These are phyloP conservation scores for Molorchus minor DNA, from an alignment of 2,888 invertebrate species.

Conservation along the genomic window DNA sequence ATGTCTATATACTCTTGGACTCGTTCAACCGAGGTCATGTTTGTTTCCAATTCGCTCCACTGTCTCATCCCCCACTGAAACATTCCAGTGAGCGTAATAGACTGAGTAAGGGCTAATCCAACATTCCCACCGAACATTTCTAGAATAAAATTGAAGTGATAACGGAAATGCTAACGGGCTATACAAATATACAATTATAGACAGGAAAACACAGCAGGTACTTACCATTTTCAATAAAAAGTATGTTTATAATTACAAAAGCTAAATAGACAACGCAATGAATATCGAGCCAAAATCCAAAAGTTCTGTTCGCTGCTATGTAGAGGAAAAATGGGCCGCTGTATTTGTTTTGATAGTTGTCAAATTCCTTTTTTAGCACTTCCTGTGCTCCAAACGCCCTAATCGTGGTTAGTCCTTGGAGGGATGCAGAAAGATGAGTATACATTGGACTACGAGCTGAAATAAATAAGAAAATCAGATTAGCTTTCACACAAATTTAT, in stretches of 20 bases:
- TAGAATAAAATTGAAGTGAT: conserved; percentile 32
- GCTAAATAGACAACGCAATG: conserved; percentile 71
- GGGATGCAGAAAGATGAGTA: conserved; percentile 75
- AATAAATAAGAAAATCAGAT: conserved; percentile 29
- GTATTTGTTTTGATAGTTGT: conserved; percentile 70
- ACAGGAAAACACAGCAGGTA: neutral
- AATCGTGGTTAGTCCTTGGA: conserved; percentile 80
- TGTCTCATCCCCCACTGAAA: conserved; percentile 86
- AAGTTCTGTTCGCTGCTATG: conserved; percentile 69
- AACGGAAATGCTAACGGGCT: too few species aligned
- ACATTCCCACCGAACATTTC: conserved; percentile 57
- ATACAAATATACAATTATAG: conserved; percentile 48
- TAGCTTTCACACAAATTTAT: neutral
- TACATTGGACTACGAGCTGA: conserved; percentile 80
- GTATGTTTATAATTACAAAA: conserved; percentile 69
- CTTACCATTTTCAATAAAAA: conserved; percentile 67
- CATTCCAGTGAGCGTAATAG: conserved; percentile 63
- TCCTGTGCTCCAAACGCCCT: conserved; percentile 73
- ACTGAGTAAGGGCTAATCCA: conserved; percentile 59
- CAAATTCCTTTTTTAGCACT: conserved; percentile 69
- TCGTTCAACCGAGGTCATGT: conserved; percentile 91
- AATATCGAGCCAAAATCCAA: conserved; percentile 74
- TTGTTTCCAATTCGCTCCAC: conserved; percentile 67
- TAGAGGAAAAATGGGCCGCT: conserved; percentile 78
- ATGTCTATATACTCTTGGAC: conserved; percentile 81